phyloP scores from a whole-genome alignment of 2,797 vertebrate genomes.

The Austrolebias charrua region DNA sequence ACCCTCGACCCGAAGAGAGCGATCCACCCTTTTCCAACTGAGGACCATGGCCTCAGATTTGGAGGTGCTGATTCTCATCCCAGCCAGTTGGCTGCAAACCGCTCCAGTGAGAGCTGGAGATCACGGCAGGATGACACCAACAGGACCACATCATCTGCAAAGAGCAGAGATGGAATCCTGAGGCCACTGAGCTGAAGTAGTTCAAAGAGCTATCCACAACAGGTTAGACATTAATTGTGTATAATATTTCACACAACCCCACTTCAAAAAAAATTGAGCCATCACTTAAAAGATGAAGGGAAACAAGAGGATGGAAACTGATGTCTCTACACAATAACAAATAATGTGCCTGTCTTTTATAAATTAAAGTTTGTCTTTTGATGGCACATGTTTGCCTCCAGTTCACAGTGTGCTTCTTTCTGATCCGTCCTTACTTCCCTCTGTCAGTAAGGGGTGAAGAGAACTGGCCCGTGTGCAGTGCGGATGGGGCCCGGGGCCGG shows the following conservation, averaged over 20 bases:
- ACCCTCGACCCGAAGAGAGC: too few relatives aligned
- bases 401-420: constrained; percentile 78
- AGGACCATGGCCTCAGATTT: too few relatives aligned
- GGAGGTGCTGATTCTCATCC: too few relatives aligned
- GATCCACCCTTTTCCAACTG: too few relatives aligned
- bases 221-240: neutral
- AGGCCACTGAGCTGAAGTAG: neutral
- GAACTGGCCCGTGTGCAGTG: constrained; percentile 86
- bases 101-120: too few relatives aligned
- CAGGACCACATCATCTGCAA: too few relatives aligned
- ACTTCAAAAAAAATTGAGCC: neutral
- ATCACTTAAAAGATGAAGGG: constrained; percentile 21
- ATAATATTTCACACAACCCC: neutral
- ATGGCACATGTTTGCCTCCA: constrained; percentile 44
- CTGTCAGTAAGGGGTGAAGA: constrained; percentile 88
- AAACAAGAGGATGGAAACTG: constrained; percentile 39
- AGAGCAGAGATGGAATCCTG: too few relatives aligned
- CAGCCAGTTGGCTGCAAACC: too few relatives aligned
- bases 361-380: constrained; percentile 42
- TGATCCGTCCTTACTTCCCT: constrained; percentile 44
- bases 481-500: constrained; percentile 87
- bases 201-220: neutral
- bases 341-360: constrained; percentile 26
- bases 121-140: too few relatives aligned
- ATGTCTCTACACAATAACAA: constrained; percentile 35